Percentiles rank a stretch among this genome's conserved stretches.
Conservation (phyloP, 2,113 vertebrate genomes). For the Chrysochloris asiatica region DNA sequence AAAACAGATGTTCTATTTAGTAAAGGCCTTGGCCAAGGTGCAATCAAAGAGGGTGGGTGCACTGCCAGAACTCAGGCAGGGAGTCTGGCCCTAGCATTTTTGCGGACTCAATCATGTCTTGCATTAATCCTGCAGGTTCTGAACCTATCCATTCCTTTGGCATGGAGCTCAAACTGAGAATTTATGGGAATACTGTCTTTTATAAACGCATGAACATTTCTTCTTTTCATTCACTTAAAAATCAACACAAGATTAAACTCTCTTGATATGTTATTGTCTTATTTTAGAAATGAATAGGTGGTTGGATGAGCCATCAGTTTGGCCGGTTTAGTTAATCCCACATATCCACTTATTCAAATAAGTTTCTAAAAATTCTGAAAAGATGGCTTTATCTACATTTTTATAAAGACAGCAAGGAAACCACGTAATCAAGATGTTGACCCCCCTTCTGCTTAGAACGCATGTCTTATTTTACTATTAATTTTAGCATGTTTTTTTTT, state of each 20-base stretch:
- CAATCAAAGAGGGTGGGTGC: slow-evolving; percentile 8
- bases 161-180: slow-evolving; percentile 20
- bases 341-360: background rate
- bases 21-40: background rate
- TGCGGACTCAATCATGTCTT: background rate
- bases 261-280: background rate
- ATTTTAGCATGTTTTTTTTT: background rate
- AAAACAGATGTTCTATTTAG: slow-evolving; percentile 30
- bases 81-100: background rate
- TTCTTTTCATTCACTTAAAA: slow-evolving; percentile 12
- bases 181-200: background rate
- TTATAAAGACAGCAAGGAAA: background rate
- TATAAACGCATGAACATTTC: background rate
- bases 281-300: background rate
- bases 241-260: background rate
- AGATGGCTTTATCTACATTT: background rate
- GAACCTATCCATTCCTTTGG: slow-evolving; percentile 2
- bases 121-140: background rate
- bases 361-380: background rate
- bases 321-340: background rate
- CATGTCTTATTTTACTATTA: background rate
- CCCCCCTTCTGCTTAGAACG: background rate
- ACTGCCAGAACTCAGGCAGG: slow-evolving; percentile 8
- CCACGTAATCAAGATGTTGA: background rate
- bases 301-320: background rate